Base-by-base conservation (phyloP, 2,113 vertebrate genomes). In the Edolisoma coerulescens region DNA sequence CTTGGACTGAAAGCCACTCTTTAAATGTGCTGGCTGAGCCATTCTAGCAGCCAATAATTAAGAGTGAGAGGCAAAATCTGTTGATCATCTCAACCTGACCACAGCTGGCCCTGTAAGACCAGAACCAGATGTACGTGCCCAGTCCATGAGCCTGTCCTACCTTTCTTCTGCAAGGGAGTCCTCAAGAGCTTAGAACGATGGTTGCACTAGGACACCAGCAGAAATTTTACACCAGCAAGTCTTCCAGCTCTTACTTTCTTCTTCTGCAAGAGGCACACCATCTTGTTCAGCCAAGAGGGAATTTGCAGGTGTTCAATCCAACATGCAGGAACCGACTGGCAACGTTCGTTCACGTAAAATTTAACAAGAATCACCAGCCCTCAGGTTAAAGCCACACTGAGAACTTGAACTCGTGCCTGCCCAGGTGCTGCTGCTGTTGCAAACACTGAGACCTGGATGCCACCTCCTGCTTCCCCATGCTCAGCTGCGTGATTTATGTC, bases 351-450 rank as follows among this genome's bases (percentile, higher is more conserved):
- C 83, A 75, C 28, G 13, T 88, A 87, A 96, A 96, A 97, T 76
- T 95, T 89, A 95, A 95, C 91, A 95, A 94, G 85, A 94, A 86
- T 78, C 95, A 78, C 79, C 92, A 93, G 79, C 87, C 95, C 92
- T 74, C 76, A 27, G 85, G 96, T 93, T 74, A 96, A 80, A 95
- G 56, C 79, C 96, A 86, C 1, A 1, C 79, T 84, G 93, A 89
- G 93, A 94, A 90, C 47, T 95, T 95, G 90, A 96, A 96, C 90
- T 85, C 16, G 0, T 86, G 83, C 95, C 92, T 6, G 8, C 60
- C 76, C 95, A 97, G 93, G 93, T 97, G 94, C 80, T 94, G 81
- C n/a, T 81, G 90, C 63, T 90, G 64, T 11, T 69, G 57, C 49
- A 53, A 61, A 88, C 75, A 75, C 35, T 1, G 3, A 80, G 85